Conservation (phyloP, 2,113 vertebrate genomes). For the Isichthys henryi region DNA sequence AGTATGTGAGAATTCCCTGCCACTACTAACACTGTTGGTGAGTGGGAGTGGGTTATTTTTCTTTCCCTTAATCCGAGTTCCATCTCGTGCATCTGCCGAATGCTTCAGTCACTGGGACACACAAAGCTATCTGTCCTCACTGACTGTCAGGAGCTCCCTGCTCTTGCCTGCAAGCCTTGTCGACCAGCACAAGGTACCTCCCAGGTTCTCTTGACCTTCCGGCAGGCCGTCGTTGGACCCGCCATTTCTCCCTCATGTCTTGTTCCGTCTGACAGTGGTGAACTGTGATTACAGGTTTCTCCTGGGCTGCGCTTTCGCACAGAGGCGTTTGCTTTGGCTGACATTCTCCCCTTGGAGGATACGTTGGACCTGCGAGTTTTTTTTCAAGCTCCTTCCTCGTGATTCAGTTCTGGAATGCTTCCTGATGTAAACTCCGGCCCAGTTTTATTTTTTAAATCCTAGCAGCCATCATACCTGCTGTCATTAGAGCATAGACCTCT, state of each 20-base stretch:
- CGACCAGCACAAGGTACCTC: background rate
- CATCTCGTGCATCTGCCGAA: background rate
- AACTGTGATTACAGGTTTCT: constrained; percentile 33
- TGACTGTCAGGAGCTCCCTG: background rate
- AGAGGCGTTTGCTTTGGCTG: constrained; percentile 20
- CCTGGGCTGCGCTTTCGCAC: constrained; percentile 30
- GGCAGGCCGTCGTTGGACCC: background rate
- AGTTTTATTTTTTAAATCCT: background rate
- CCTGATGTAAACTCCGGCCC: background rate
- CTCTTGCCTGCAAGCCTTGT: background rate
- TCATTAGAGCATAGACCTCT: background rate
- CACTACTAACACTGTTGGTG: background rate
- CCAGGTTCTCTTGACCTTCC: background rate
- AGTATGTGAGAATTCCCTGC: constrained; percentile 1
- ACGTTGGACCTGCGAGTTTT: background rate
- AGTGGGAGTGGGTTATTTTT: background rate
- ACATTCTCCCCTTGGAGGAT: constrained; percentile 26
- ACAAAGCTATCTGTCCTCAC: too few species aligned
- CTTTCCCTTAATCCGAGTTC: background rate
- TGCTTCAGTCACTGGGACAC: background rate
- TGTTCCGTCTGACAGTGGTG: constrained; percentile 17
- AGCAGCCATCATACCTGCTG: background rate
- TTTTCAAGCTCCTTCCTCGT: background rate
- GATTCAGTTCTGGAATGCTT: background rate
- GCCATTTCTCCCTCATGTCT: background rate